A percentile compares a stretch with the other conserved stretches of the same genome.
These are phyloP conservation scores for Acrocephalus scirpaceus DNA, from an alignment of 2,797 vertebrate genomes.

Conservation along the genomic window DNA sequence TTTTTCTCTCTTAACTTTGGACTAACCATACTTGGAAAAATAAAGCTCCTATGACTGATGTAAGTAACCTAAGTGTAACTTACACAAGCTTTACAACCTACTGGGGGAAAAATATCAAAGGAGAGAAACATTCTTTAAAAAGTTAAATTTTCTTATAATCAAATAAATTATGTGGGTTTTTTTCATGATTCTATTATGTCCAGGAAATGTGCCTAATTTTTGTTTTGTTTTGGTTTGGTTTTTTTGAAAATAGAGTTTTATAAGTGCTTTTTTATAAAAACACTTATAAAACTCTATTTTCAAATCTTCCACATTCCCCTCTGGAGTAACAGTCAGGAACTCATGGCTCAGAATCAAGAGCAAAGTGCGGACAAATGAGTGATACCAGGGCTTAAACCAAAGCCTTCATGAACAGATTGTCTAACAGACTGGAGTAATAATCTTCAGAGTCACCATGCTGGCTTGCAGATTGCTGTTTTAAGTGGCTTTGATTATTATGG, in stretches of 20 bases:
- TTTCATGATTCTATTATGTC: neutral
- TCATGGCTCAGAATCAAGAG: slow-evolving; percentile 37
- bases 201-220: neutral
- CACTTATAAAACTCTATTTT: neutral
- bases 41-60: neutral
- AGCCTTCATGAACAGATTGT: slow-evolving; percentile 68
- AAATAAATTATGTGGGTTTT: neutral
- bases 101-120: neutral
- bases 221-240: neutral
- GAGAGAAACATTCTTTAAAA: neutral
- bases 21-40: neutral
- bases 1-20: neutral
- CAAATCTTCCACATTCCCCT: neutral
- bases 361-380: slow-evolving; percentile 61
- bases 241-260: neutral
- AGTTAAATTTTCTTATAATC: neutral
- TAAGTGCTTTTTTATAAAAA: neutral
- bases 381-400: slow-evolving; percentile 52
- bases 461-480: slow-evolving; percentile 68
- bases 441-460: slow-evolving; percentile 67
- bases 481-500: slow-evolving; percentile 65
- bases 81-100: fast-evolving
- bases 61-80: neutral
- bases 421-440: slow-evolving; percentile 68
- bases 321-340: neutral